phyloP scores from a whole-genome alignment of 64 coral and sea anemone species.

The Pocillopora damicornis region DNA sequence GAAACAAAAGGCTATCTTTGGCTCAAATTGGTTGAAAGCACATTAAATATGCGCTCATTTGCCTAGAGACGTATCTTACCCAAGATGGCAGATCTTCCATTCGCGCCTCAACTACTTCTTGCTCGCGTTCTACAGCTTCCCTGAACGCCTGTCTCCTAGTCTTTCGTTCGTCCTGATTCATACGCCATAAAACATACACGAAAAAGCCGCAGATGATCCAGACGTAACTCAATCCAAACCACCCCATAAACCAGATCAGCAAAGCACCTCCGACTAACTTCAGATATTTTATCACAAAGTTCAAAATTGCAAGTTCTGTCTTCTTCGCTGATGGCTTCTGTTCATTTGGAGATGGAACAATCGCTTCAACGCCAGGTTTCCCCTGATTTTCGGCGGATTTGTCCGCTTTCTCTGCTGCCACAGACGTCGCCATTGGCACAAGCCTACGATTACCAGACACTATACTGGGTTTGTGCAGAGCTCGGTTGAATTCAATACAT shows the following conservation, averaged over 20 bases:
- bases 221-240: slow-evolving; percentile 90
- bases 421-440: neutral
- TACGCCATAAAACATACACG: slow-evolving; percentile 70
- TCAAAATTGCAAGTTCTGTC: slow-evolving; percentile 68
- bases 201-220: slow-evolving; percentile 78
- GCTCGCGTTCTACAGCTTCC: slow-evolving; percentile 62
- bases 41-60: too few relatives aligned
- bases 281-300: slow-evolving; percentile 89
- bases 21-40: too few relatives aligned
- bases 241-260: slow-evolving; percentile 92
- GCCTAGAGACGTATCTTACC: slow-evolving; percentile 40
- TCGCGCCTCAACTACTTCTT: slow-evolving; percentile 65
- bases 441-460: neutral
- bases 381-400: neutral
- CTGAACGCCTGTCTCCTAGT: slow-evolving; percentile 68
- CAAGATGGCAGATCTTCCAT: slow-evolving; percentile 89
- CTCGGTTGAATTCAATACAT: neutral
- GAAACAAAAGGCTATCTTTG: too few relatives aligned
- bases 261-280: slow-evolving; percentile 80
- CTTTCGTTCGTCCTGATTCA: slow-evolving; percentile 78
- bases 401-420: neutral
- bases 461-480: too few relatives aligned
- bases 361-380: neutral
- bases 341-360: slow-evolving; percentile 1
- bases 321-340: slow-evolving; percentile 47